Conservation (phyloP, 1,140 invertebrate species). For the Dendrolimus punctatus region DNA sequence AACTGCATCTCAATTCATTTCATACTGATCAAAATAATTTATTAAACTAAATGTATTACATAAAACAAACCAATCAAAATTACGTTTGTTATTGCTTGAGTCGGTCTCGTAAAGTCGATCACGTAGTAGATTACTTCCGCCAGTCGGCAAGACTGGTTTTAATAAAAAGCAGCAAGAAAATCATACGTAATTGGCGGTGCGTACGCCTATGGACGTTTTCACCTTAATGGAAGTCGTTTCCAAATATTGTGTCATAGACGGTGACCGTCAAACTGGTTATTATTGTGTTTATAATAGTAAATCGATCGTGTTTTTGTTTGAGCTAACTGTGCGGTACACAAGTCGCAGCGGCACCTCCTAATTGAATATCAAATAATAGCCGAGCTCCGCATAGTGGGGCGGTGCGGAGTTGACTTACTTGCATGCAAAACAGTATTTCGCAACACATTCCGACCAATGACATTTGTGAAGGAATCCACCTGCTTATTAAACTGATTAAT, state of each 20-base stretch:
- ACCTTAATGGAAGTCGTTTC: neutral
- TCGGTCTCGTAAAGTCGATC: too few relatives aligned
- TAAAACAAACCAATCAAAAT: too few relatives aligned
- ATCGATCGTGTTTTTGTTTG: conserved; percentile 16
- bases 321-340: conserved; percentile 18
- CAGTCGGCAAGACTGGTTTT: too few relatives aligned
- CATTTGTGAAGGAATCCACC: conserved; percentile 14
- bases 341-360: conserved; percentile 41
- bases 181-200: too few relatives aligned
- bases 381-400: conserved; percentile 35
- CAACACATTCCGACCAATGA: conserved; percentile 31
- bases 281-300: conserved; percentile 14
- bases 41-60: too few relatives aligned
- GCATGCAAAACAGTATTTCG: conserved; percentile 51
- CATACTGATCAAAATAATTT: too few relatives aligned
- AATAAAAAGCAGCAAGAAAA: too few relatives aligned
- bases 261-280: neutral
- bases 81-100: too few relatives aligned
- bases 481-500: neutral
- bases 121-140: too few relatives aligned
- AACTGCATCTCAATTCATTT: too few relatives aligned
- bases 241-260: neutral
- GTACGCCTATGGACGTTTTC: too few relatives aligned
- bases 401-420: conserved; percentile 17
- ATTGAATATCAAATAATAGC: conserved; percentile 51